A percentile compares a stretch with the other conserved stretches of the same genome.
Conservation (phyloP, 1,140 invertebrate species). For the Drosophila lowei region DNA sequence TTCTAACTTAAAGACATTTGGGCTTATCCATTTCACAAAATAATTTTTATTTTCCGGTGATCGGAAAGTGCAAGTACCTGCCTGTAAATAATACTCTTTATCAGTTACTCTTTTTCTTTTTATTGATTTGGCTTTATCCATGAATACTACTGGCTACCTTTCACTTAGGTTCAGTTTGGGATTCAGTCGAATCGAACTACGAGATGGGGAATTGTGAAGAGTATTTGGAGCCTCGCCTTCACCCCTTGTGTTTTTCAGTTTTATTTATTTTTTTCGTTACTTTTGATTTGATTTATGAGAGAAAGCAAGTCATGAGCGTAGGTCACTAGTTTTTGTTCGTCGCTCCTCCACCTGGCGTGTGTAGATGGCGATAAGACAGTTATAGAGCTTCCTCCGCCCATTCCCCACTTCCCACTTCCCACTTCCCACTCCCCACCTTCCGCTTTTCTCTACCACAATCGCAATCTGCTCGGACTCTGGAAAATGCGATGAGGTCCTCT, state of each 20-base stretch:
- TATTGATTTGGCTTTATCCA: no score
- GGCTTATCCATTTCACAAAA: no score
- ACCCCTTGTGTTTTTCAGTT: constrained; percentile 11
- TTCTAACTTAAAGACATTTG: no score
- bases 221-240: neutral
- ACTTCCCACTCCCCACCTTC: no score
- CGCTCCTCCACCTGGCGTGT: constrained; percentile 37
- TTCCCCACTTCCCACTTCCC: no score
- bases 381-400: constrained; percentile 22
- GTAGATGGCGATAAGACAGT: constrained; percentile 62
- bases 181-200: no score
- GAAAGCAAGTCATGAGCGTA: constrained; percentile 21
- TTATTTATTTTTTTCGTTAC: neutral
- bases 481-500: constrained; percentile 36
- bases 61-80: no score
- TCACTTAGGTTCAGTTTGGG: no score
- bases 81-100: no score
- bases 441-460: neutral
- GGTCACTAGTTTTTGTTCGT: constrained; percentile 23
- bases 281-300: constrained; percentile 45
- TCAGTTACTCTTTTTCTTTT: no score
- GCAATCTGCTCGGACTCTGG: constrained; percentile 27
- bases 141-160: no score
- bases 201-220: neutral
- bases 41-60: no score